A percentile compares a stretch with the other conserved stretches of the same genome.
These are phyloP conservation scores for Rhagium mordax DNA, from an alignment of 2,888 invertebrate genomes.

Conservation along the genomic window DNA sequence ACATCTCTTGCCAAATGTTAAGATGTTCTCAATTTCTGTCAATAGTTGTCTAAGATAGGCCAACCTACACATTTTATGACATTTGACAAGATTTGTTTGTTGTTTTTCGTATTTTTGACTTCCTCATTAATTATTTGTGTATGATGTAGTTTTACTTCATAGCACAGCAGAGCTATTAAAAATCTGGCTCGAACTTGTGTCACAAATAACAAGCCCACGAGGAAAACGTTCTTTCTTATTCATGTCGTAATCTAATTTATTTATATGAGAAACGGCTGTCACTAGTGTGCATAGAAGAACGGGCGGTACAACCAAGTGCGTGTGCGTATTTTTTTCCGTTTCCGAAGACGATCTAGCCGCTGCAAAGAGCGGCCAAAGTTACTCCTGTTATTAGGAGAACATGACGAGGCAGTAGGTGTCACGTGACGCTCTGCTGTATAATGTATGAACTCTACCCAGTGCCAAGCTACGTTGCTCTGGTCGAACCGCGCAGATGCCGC, in stretches of 20 bases:
- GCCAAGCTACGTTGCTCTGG: slow-evolving; percentile 2
- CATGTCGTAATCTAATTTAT: slow-evolving; percentile 33
- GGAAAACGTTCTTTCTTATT: slow-evolving; percentile 14
- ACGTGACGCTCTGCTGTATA: slow-evolving; percentile 19
- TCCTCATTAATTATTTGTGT: background rate
- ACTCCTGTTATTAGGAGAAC: slow-evolving; percentile 61
- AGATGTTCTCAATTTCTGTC: slow-evolving; percentile 20
- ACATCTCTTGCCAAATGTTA: slow-evolving; percentile 35
- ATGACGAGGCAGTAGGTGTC: slow-evolving; percentile 51
- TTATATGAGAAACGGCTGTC: slow-evolving; percentile 35
- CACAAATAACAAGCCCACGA: slow-evolving; percentile 27
- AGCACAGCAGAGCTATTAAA: background rate
- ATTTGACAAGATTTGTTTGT: slow-evolving; percentile 38
- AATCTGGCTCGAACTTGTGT: slow-evolving; percentile 18
- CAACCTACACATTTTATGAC: slow-evolving; percentile 25
- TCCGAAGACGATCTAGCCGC: slow-evolving; percentile 35
- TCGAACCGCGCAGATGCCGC: slow-evolving; percentile 8
- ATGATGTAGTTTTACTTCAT: background rate
- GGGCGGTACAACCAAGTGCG: background rate
- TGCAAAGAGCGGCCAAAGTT: slow-evolving; percentile 57
- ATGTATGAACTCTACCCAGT: background rate
- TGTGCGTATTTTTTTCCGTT: slow-evolving; percentile 28
- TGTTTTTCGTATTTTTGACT: slow-evolving; percentile 12
- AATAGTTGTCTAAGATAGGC: background rate
- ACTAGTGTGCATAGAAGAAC: slow-evolving; percentile 10